These are phyloP conservation scores for Chionodraco myersi DNA, from an alignment of 2,113 vertebrate species.

Conservation along the genomic window DNA sequence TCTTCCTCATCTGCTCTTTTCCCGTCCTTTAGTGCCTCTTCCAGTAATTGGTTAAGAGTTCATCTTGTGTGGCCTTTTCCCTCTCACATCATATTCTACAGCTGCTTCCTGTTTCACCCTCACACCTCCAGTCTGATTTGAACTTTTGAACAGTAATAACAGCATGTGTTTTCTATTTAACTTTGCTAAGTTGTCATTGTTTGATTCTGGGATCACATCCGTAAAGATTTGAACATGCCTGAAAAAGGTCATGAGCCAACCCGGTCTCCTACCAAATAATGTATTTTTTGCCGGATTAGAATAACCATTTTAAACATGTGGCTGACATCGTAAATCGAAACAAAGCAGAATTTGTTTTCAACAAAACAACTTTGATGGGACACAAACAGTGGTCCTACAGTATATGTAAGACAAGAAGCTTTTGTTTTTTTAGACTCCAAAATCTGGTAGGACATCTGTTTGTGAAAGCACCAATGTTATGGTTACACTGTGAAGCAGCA, in stretches of 20 bases:
- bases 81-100: background rate
- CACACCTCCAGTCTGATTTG: background rate
- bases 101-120: slow-evolving; percentile 4
- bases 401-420: too few relatives aligned
- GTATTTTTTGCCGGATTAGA: too few relatives aligned
- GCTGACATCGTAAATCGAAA: too few relatives aligned
- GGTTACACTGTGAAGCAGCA: background rate
- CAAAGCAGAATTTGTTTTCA: too few relatives aligned
- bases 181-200: background rate
- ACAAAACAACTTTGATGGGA: too few relatives aligned
- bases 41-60: slow-evolving; percentile 1
- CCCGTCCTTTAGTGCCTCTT: slow-evolving; percentile 11
- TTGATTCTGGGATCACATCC: background rate
- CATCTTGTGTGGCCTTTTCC: slow-evolving; percentile 2
- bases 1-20: slow-evolving; percentile 13
- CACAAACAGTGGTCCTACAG: too few relatives aligned
- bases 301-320: too few relatives aligned
- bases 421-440: too few relatives aligned
- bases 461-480: too few relatives aligned
- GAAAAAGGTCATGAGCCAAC: too few relatives aligned
- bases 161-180: background rate
- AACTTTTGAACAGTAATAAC: background rate
- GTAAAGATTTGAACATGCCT: background rate
- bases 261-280: too few relatives aligned
- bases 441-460: too few relatives aligned